Conservation (phyloP, 1,140 invertebrate species). For the Anadara kagoshimensis region DNA sequence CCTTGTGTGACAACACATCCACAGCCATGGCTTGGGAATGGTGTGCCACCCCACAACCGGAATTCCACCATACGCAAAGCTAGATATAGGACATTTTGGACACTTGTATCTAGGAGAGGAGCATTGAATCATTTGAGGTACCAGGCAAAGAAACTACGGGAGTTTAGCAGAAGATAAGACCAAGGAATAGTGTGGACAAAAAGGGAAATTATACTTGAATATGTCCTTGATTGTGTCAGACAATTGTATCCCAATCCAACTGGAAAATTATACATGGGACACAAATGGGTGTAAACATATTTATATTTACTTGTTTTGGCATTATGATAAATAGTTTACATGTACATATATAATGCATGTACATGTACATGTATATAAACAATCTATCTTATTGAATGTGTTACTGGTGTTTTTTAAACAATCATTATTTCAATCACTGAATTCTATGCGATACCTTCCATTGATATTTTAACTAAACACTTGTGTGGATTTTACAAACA, state of each 20-base stretch:
- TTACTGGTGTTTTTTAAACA: too few species aligned
- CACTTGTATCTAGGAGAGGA: not conserved
- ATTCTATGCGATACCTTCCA: too few species aligned
- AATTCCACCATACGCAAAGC: not conserved
- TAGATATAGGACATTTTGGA: not conserved
- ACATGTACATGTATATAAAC: too few species aligned
- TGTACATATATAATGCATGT: not conserved
- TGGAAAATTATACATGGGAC: not conserved
- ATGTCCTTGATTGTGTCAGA: too few species aligned
- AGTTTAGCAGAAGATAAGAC: not conserved
- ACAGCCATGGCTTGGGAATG: not conserved
- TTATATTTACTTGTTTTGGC: not conserved
- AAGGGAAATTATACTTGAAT: not conserved
- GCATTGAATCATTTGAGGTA: not conserved
- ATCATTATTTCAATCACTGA: too few species aligned
- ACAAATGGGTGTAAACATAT: not conserved
- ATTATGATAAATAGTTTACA: not conserved
- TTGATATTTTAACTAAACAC: too few species aligned
- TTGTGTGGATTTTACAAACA: too few species aligned
- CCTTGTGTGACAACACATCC: too few species aligned
- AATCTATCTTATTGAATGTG: too few species aligned
- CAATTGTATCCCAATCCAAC: not conserved
- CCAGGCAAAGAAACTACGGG: too few species aligned
- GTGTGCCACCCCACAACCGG: not conserved
- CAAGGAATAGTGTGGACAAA: not conserved